Base-by-base conservation (phyloP, 2,113 vertebrate genomes). In the Illadopsis cleaveri region DNA sequence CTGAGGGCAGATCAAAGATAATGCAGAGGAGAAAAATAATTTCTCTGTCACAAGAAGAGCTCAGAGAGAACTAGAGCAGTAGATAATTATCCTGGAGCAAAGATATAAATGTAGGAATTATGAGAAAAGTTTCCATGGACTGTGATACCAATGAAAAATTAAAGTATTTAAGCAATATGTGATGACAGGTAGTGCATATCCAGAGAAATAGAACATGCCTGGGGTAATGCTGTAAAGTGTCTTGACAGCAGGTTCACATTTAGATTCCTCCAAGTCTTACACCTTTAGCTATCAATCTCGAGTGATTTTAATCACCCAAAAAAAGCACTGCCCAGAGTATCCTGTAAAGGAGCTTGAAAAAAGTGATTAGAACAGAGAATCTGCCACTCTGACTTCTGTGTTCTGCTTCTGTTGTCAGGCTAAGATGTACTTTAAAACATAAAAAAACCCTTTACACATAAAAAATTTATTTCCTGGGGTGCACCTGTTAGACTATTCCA, bases 51-150 rank as follows among this genome's bases (percentile, higher is more conserved):
- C 10, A n/a, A n/a, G 10, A 61, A 79, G 81, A 80, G 71, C 68
- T 90, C 85, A 76, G 65, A 85, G 57, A 75, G 87, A 96, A 38
- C 57, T 35, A 31, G 37, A 96, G 65, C 64, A 84, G 65, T 8
- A 0, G 72, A 82, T 93, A 92, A 90, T 96, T 94, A 93, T 87
- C 82, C 69, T 82, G 95, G 82, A 91, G 94, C 71, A 93, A 96
- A 93, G 71, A 88, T n/a, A 68, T 33, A 73, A 82, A 73, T 53
- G 75, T 71, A 77, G 76, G 66, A 76, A 89, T 71, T 47, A 78
- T 83, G 83, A 57, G 65, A 54, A 88, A 93, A 82, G 76, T 90
- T 97, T 75, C 90, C 40, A n/a, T 61, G 57, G 80, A 61, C 71
- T 90, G 31, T 88, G 91, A 76, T 77, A 70, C 37, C 81, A 78